Percentiles rank a stretch among this genome's conserved stretches.
Evolutionary conservation across 2,888 invertebrate species (phyloP).

Genomic region (Cephalotes varians): DNA sequence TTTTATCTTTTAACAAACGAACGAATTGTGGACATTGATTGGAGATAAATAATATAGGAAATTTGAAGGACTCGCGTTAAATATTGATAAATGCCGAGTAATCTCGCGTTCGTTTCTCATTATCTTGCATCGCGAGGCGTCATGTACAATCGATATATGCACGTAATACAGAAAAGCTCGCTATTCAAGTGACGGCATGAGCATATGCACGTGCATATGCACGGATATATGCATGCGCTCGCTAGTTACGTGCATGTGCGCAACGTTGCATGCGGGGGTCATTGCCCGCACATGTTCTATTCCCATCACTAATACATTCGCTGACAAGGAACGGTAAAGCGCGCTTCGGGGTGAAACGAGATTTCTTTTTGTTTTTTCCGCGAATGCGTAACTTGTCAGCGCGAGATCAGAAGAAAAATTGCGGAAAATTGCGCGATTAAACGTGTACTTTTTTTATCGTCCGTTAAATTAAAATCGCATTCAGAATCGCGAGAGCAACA

Average conservation of each 20-base stretch:
- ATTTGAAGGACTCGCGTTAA: neutral
- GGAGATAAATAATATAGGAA: neutral
- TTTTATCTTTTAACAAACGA: neutral
- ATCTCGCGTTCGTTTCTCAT: slow-evolving; percentile 27
- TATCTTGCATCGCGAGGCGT: slow-evolving; percentile 32
- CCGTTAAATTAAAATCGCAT: neutral
- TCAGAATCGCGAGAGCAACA: neutral
- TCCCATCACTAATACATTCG: slow-evolving; percentile 60
- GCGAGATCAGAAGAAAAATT: neutral
- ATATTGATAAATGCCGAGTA: slow-evolving; percentile 2
- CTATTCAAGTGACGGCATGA: slow-evolving; percentile 37
- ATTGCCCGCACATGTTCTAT: slow-evolving; percentile 67
- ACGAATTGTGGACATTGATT: neutral
- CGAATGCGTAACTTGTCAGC: neutral
- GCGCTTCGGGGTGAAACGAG: neutral
- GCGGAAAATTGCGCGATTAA: neutral
- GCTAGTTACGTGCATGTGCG: slow-evolving; percentile 53
- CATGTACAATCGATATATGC: slow-evolving; percentile 30
- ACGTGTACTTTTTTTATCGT: neutral
- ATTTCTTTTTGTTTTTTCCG: slow-evolving; percentile 10
- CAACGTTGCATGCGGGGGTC: slow-evolving; percentile 60
- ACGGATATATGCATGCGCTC: slow-evolving; percentile 39
- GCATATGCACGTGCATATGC: slow-evolving; percentile 18
- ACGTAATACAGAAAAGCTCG: slow-evolving; percentile 38
- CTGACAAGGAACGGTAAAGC: slow-evolving; percentile 24